A percentile compares a stretch with the other conserved stretches of the same genome.
These are phyloP conservation scores for Diadumene lineata DNA, from an alignment of 92 coral and sea anemone species.

Conservation along the genomic window DNA sequence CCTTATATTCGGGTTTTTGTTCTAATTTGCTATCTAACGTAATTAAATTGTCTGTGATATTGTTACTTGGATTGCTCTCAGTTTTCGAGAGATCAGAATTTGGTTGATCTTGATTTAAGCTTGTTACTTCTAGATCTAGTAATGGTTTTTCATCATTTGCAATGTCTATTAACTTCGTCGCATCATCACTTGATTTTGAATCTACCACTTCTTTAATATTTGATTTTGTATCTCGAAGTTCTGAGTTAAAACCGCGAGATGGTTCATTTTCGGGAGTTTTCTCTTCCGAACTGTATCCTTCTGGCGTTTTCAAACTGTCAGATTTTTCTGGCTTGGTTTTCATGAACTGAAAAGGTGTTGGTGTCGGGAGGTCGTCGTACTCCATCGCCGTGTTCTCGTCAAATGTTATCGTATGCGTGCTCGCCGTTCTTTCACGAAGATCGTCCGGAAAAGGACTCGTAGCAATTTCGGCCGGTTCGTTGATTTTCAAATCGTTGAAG, in stretches of 20 bases:
- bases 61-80: neutral
- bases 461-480: conserved; percentile 33
- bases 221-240: neutral
- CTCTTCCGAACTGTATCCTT: neutral
- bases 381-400: conserved; percentile 52
- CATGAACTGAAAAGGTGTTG: conserved; percentile 46
- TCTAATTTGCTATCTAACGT: neutral
- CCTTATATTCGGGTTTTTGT: neutral
- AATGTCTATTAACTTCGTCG: neutral
- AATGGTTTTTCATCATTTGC: neutral
- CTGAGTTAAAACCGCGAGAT: neutral
- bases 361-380: conserved; percentile 69
- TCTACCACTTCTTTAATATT: neutral
- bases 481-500: conserved; percentile 34
- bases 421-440: conserved; percentile 62
- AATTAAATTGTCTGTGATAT: neutral
- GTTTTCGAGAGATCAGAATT: neutral
- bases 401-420: conserved; percentile 59
- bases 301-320: neutral
- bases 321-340: neutral
- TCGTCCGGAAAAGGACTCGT: conserved; percentile 39
- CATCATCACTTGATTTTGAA: neutral
- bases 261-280: conserved; percentile 7
- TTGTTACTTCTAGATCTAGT: neutral
- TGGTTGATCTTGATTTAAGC: neutral